Percentiles rank a stretch among this genome's conserved stretches.
These are phyloP conservation scores for Lethenteron reissneri DNA, from an alignment of 2,113 vertebrate genomes.

Conservation along the genomic window DNA sequence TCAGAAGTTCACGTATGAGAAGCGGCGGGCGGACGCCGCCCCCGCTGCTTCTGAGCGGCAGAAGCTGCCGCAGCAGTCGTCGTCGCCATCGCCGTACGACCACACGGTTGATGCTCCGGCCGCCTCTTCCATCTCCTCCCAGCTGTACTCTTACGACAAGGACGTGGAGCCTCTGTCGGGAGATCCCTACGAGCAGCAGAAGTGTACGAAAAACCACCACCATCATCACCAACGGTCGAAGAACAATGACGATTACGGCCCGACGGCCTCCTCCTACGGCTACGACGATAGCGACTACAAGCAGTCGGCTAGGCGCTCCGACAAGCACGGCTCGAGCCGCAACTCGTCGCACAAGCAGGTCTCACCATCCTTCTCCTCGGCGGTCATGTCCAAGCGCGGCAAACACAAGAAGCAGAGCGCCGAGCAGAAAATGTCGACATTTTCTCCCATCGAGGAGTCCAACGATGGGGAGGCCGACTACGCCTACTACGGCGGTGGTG, in stretches of 20 bases:
- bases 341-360: slow-evolving; percentile 51
- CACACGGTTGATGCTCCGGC: slow-evolving; percentile 29
- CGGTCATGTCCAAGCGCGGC: slow-evolving; percentile 47
- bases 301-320: slow-evolving; percentile 30
- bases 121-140: slow-evolving; percentile 27
- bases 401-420: slow-evolving; percentile 93
- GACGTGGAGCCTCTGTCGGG: slow-evolving; percentile 30
- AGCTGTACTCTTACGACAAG: slow-evolving; percentile 47
- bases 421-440: slow-evolving; percentile 95
- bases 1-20: no score
- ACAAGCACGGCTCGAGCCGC: slow-evolving; percentile 30
- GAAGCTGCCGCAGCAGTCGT: slow-evolving; percentile 28
- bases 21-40: slow-evolving; percentile 24
- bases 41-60: slow-evolving; percentile 37
- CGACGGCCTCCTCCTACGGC: slow-evolving; percentile 21
- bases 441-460: slow-evolving; percentile 93
- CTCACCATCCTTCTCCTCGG: slow-evolving; percentile 55
- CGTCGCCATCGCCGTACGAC: slow-evolving; percentile 27
- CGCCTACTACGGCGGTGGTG: slow-evolving; percentile 37
- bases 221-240: slow-evolving; percentile 35
- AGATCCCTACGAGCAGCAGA: slow-evolving; percentile 38
- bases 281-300: slow-evolving; percentile 49
- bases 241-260: slow-evolving; percentile 25
- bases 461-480: slow-evolving; percentile 84
- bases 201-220: slow-evolving; percentile 74